phyloP scores from a whole-genome alignment of 2,797 vertebrate species.

The Muraenolepis orangiensis region DNA sequence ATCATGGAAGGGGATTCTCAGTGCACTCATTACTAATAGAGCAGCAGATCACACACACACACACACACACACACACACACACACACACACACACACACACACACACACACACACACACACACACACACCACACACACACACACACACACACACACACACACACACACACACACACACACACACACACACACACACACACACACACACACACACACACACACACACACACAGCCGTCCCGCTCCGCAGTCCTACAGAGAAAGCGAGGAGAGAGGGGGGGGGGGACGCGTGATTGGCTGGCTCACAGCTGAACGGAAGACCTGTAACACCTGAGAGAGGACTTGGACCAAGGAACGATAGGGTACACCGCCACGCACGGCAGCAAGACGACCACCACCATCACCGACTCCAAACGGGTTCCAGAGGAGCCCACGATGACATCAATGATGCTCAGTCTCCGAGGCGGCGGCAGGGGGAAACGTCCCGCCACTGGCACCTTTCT shows the following conservation, averaged over 20 bases:
- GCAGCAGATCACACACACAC: too few relatives aligned
- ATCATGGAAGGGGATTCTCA: too few relatives aligned
- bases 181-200: slow-evolving; percentile 35
- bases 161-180: too few relatives aligned
- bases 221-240: slow-evolving; percentile 58
- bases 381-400: background rate
- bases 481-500: slow-evolving; percentile 58
- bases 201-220: slow-evolving; percentile 18
- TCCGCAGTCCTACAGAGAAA: slow-evolving; percentile 43
- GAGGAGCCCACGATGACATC: background rate
- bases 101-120: background rate
- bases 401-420: background rate
- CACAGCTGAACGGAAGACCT: slow-evolving; percentile 40
- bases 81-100: slow-evolving; percentile 14
- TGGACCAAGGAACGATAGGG: background rate
- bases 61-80: slow-evolving; percentile 37
- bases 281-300: slow-evolving; percentile 24
- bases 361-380: slow-evolving; percentile 1
- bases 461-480: slow-evolving; percentile 51
- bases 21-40: too few relatives aligned
- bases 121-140: slow-evolving; percentile 3
- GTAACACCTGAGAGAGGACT: slow-evolving; percentile 42
- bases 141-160: slow-evolving; percentile 39
- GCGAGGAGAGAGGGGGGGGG: slow-evolving; percentile 20
- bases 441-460: slow-evolving; percentile 61